Conservation (phyloP, 2,797 vertebrate species). For the Poeciliopsis gracilis region DNA sequence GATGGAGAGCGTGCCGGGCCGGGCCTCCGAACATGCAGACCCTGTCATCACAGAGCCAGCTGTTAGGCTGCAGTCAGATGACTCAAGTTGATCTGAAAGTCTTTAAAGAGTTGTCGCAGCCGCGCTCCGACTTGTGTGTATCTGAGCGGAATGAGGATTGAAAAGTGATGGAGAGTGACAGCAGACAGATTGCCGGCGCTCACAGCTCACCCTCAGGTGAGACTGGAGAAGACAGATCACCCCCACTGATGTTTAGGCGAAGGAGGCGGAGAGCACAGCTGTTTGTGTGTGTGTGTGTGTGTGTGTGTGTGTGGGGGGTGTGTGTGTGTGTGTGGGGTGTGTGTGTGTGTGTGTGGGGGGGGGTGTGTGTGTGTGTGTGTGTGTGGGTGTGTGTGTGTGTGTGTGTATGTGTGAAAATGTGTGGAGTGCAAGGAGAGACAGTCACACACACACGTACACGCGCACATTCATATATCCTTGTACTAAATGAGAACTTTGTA, state of each 20-base stretch:
- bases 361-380: background rate
- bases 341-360: background rate
- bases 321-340: background rate
- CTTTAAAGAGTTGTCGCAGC: slow-evolving; percentile 59
- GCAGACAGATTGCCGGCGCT: slow-evolving; percentile 71
- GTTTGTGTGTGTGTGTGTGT: slow-evolving; percentile 40
- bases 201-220: slow-evolving; percentile 71
- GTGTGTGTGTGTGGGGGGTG: slow-evolving; percentile 42
- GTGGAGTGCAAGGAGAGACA: background rate
- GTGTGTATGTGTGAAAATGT: slow-evolving; percentile 26
- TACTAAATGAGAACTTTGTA: too few species aligned
- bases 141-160: slow-evolving; percentile 62
- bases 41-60: slow-evolving; percentile 53
- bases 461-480: background rate
- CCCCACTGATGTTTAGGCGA: slow-evolving; percentile 65
- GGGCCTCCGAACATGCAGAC: slow-evolving; percentile 42
- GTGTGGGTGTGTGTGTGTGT: background rate
- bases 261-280: slow-evolving; percentile 65
- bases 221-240: slow-evolving; percentile 61
- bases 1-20: background rate
- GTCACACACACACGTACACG: background rate
- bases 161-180: slow-evolving; percentile 76
- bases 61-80: slow-evolving; percentile 54
- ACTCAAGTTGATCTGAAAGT: slow-evolving; percentile 68
- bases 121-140: slow-evolving; percentile 37